These are phyloP conservation scores for Ochotona princeps DNA, from an alignment of 2,113 vertebrate species.

Conservation along the genomic window DNA sequence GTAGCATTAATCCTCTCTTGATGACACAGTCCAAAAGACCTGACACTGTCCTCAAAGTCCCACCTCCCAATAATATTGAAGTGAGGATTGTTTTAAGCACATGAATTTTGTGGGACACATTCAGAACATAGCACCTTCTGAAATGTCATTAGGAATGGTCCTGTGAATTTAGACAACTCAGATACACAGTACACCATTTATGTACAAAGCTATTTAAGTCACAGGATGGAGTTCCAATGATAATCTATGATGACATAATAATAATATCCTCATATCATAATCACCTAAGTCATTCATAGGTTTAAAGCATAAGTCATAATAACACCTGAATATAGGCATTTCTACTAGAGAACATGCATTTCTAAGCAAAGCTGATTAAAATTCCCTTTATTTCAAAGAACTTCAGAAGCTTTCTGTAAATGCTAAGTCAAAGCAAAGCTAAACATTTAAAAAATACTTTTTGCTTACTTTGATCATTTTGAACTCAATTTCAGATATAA, in stretches of 20 bases:
- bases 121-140: neutral
- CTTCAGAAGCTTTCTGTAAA: neutral
- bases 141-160: neutral
- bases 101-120: neutral
- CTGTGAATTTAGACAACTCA: neutral
- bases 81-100: neutral
- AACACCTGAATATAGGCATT: neutral
- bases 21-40: neutral
- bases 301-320: neutral
- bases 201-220: neutral
- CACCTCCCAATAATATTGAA: neutral
- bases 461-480: neutral
- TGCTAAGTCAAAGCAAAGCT: slow-evolving; percentile 23
- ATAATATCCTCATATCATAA: slow-evolving; percentile 17
- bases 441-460: slow-evolving; percentile 35
- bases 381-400: slow-evolving; percentile 24
- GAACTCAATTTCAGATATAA: slow-evolving; percentile 3
- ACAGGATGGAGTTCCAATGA: neutral
- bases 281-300: neutral
- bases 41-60: too few species aligned
- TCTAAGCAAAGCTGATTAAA: neutral
- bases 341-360: neutral
- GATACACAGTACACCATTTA: neutral
- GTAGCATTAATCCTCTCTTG: neutral
- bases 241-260: neutral